Evolutionary conservation across 2,888 invertebrate genomes (phyloP).

Genomic region (Acanthosepion lycidas): DNA sequence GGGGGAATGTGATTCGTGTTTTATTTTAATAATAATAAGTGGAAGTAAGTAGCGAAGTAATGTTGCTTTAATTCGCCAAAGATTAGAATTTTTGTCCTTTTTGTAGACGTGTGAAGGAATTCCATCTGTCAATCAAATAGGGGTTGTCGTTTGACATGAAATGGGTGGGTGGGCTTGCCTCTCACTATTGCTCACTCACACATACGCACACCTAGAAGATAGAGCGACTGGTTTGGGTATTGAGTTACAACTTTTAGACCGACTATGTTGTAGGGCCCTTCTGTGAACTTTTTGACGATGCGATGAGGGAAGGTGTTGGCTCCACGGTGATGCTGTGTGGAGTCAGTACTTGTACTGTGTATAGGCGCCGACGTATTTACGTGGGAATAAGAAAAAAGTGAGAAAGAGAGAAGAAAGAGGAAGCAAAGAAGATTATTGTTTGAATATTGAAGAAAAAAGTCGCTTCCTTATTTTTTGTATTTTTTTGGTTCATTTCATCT

Average conservation of each 20-base stretch:
- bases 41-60: constrained; percentile 9
- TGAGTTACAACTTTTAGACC: not conserved
- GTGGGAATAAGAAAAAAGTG: not conserved
- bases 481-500: not conserved
- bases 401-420: not conserved
- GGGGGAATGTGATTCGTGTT: not conserved
- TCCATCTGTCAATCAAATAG: not conserved
- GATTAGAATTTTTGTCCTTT: constrained; percentile 33
- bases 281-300: constrained; percentile 20
- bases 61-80: not conserved
- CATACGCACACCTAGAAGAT: not conserved
- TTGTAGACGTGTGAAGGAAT: constrained; percentile 33
- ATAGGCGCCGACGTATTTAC: not conserved
- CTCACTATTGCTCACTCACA: not conserved
- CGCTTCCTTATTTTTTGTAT: not conserved
- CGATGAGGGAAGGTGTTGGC: constrained; percentile 33
- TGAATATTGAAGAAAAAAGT: not conserved
- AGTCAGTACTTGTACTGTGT: constrained; percentile 4
- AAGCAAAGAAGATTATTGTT: not conserved
- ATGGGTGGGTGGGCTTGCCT: constrained; percentile 33
- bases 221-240: not conserved
- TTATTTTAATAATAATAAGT: not conserved
- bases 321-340: not conserved
- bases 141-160: not conserved
- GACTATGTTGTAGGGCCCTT: constrained; percentile 33